Base-by-base conservation (phyloP, 2,888 invertebrate genomes). In the Rhogogaster chlorosoma region DNA sequence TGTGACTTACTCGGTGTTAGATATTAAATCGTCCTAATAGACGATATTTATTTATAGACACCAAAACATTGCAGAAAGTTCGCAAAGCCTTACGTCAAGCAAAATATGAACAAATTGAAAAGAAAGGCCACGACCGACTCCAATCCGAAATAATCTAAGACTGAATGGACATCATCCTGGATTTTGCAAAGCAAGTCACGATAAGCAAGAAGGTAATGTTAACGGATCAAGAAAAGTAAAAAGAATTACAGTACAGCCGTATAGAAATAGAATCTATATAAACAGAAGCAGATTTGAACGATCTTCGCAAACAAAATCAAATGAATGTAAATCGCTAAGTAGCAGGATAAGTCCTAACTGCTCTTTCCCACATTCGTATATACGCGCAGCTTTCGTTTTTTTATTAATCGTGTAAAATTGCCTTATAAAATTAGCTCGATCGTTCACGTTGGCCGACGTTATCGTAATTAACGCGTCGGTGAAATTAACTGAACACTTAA, bases 341-440 rank as follows among this genome's bases (percentile, higher is more conserved):
- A 84, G 61, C 49, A 85, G 49, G 22, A 75, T 83, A 67, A n/a
- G 15, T 67, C 84, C 83, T 78, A 71, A 84, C 18, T 75, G 22
- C n/a, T 45, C 1, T 83, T 32, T n/a, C 12, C 26, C 26, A 49
- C 32, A 67, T n/a, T 84, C 53, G 26, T 29, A 22, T 15, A 1
- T 15, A 38, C 36, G 53, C 9, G 9, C 7, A 7, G 5, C 6
- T 29, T 29, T 75, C 26, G 57, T 22, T 6, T 6, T 61, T 80
- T 80, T 61, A 49, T 36, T 36, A 36, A 80, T 80, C 80, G 80
- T 80, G 80, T 80, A 2, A 64, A 38, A 80, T 80, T 36, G n/a
- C 10, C 80, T 53, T 38, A 1, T 36, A 77, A 49, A 77, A 12
- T 77, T 38, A 26, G 22, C n/a, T 64, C 36, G 6, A 61, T 57